Base-by-base conservation (phyloP, 2,888 invertebrate genomes). In the Tipula confusa region DNA sequence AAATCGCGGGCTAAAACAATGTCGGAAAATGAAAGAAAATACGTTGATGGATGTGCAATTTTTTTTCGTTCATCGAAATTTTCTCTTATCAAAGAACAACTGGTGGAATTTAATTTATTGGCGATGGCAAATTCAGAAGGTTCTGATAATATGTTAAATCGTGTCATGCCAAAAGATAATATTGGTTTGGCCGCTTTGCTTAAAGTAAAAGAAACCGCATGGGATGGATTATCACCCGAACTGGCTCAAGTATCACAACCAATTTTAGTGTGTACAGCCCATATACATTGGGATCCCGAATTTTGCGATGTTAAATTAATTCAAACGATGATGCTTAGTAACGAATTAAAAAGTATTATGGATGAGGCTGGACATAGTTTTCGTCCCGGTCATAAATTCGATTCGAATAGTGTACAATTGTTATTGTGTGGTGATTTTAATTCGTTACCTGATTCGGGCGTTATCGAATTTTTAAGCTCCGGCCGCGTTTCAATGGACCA, bases 251-350 rank as follows among this genome's bases (percentile, higher is more conserved):
- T 94, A 86, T 93, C 93, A 86, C 96, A 97, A 88, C 96, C 97
- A 24, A 92, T 99, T 85, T 91, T 99, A 84, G 98, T 99, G 83
- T 98, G 98, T 90, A 99, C 98, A 33, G 98, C 99, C 38, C 99
- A 99, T 91, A 97, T 99, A 87, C 99, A 99, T 90, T 99, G 99
- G 99, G 99, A 99, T 92, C 99, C 99, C 0, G 98, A 99, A 91
- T 99, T 95, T 91, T 98, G 98, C 89, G 99, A 99, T 91, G 99
- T 99, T 82, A 99, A 99, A 90, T 93, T 99, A 82, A 98, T 99
- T 86, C 99, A 99, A 91, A 98, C 98, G 38, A 98, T 99, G 96
- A 98, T 99, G 98, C 91, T 99, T 86, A 96, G 97, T 91, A 96
- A 97, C 89, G 98, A 99, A 90, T 91, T 99, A 86, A 94, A 96